These are phyloP conservation scores for Cygnus olor DNA, from an alignment of 2,797 vertebrate species.

Conservation along the genomic window DNA sequence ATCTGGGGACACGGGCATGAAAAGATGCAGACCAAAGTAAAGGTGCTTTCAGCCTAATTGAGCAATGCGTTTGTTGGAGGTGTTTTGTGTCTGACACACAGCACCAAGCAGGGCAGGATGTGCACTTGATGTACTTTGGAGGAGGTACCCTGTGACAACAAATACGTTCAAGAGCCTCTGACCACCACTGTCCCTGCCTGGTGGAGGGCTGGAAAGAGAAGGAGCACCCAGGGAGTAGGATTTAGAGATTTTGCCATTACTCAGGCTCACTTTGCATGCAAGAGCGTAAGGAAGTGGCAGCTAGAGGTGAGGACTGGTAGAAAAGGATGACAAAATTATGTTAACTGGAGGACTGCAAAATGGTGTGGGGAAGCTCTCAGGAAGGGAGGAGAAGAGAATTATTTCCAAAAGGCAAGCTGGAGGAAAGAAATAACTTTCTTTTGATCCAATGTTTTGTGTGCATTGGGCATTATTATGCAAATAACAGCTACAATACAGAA, in stretches of 20 bases:
- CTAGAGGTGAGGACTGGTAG: not conserved
- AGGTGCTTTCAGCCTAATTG: not conserved
- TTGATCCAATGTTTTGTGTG: conserved; percentile 24
- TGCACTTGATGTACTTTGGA: fast-evolving
- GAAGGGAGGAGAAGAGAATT: not conserved
- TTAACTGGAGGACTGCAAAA: not conserved
- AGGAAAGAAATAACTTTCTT: conserved; percentile 12
- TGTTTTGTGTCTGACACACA: fast-evolving
- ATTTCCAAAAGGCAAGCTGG: not conserved
- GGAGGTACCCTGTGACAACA: fast-evolving
- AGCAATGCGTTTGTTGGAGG: not conserved
- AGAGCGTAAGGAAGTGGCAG: not conserved
- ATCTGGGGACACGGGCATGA: not conserved
- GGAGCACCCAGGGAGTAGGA: not conserved
- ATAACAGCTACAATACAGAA: not conserved
- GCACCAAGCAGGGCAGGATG: not conserved
- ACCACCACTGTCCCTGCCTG: fast-evolving
- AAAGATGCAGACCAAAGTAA: not conserved
- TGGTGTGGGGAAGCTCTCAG: fast-evolving
- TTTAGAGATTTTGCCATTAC: not conserved
- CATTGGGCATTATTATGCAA: conserved; percentile 53
- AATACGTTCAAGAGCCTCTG: not conserved
- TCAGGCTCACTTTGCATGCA: not conserved
- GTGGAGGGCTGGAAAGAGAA: not conserved
- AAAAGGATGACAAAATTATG: not conserved